Conservation (phyloP, 1,140 invertebrate species). For the Battus philenor region DNA sequence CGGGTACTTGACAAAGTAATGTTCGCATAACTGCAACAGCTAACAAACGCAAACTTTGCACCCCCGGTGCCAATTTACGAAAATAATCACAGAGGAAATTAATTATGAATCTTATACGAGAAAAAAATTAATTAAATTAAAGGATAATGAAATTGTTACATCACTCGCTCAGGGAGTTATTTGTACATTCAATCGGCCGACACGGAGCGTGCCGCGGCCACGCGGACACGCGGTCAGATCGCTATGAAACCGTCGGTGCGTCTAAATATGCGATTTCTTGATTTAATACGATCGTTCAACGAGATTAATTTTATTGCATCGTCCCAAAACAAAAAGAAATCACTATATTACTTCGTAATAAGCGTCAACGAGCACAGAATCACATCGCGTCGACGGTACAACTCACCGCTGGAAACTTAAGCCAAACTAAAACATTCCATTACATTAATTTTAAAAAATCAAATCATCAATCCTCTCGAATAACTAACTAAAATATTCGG, state of each 20-base stretch:
- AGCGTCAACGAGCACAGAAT: constrained; percentile 6
- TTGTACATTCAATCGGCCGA: constrained; percentile 34
- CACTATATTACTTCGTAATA: constrained; percentile 24
- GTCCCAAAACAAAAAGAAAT: constrained; percentile 12
- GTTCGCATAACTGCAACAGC: too few relatives aligned
- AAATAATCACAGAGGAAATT: constrained; percentile 15
- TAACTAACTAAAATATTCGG: too few relatives aligned
- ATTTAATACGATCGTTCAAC: constrained; percentile 2
- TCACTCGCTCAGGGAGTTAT: constrained; percentile 20
- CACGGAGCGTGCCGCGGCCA: constrained; percentile 3
- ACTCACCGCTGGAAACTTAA: not conserved
- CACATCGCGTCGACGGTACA: constrained; percentile 2
- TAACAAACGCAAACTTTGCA: too few relatives aligned
- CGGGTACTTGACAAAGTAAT: constrained; percentile 29
- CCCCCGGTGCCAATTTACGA: too few relatives aligned
- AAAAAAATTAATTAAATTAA: constrained; percentile 2
- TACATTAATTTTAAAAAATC: not conserved
- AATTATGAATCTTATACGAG: constrained; percentile 2
- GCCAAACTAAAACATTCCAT: not conserved
- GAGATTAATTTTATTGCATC: constrained; percentile 11
- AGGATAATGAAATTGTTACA: constrained; percentile 9
- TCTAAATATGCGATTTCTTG: constrained; percentile 30
- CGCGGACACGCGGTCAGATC: not conserved
- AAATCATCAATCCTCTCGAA: too few relatives aligned
- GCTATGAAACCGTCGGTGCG: constrained; percentile 23